Base-by-base conservation (phyloP, 1,140 invertebrate genomes). In the Atta cephalotes region DNA sequence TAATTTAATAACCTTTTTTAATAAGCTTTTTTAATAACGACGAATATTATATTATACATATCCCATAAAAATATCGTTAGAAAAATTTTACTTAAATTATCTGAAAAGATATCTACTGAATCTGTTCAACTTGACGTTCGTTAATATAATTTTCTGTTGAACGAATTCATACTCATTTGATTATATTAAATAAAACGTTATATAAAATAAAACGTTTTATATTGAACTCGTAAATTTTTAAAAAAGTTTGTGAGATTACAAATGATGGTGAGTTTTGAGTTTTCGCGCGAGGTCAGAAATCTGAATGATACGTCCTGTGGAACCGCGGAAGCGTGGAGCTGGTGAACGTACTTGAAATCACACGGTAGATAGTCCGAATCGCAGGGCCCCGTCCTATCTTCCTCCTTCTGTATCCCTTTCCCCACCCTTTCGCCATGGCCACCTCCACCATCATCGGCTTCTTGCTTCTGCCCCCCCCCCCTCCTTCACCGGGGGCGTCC, bases 341-440 rank as follows among this genome's bases (percentile, higher is more conserved):
- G 87, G 87, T 91, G 90, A 91, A 91, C 90, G 89, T 91, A 91
- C 87, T 91, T 81, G 89, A 91, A 91, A 91, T 89, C 89, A 84
- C 85, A 81, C 89, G 72, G 85, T 62, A 85, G 72, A 80, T 85
- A 56, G 85, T 74, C 90, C 90, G 81, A 91, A 91, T 91, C 89
- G 85, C 85, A 66, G 53, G 87, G 81, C 51, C 65, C 53, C 65
- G 51, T 21, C 21, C 21, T 58, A 45, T 72, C 87, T 90, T 87
- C 90, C 82, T 85, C 82, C 74, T 71, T 85, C 39, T 60, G 31
- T 70, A 66, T 78, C 85, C 72, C 66, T 63, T 60, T 81, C 85
- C 68, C 10, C 45, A 25, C 86, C 25, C 39, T 85, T 56, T 58
- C 49, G 28, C 86, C 82, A 66, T 76, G 82, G 51, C 72, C 79